Conservation (phyloP, 2,113 vertebrate genomes). For the Cyanoliseus patagonus region DNA sequence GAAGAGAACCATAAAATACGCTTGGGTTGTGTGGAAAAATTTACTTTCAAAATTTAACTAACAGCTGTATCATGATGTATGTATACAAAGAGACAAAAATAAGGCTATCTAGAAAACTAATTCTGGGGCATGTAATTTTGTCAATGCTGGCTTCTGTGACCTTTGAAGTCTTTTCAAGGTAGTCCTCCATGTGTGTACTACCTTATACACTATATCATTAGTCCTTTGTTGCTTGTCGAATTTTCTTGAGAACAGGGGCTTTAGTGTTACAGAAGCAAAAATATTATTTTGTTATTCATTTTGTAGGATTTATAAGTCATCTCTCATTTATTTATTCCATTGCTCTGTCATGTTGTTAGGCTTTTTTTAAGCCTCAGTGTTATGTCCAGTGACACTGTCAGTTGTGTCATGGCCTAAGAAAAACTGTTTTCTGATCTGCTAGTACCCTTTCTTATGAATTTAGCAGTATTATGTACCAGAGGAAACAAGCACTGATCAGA, state of each 20-base stretch:
- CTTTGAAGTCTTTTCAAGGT: neutral
- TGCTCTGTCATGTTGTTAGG: neutral
- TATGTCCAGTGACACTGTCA: conserved; percentile 5
- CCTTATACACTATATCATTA: neutral
- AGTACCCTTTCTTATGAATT: neutral
- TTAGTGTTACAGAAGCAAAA: neutral
- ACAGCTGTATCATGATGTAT: neutral
- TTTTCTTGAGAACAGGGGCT: neutral
- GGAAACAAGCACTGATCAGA: neutral
- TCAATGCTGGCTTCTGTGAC: neutral
- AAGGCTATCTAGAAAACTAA: neutral
- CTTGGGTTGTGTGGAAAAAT: neutral
- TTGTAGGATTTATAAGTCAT: conserved; percentile 26
- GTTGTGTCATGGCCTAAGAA: neutral
- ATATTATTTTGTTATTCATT: neutral
- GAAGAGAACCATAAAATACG: neutral
- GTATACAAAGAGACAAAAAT: neutral
- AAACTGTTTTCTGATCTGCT: conserved; percentile 13
- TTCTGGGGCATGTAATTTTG: neutral
- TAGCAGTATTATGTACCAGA: neutral
- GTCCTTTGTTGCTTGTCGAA: neutral
- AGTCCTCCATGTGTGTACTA: neutral
- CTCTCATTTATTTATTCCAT: conserved; percentile 10
- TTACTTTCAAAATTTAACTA: neutral
- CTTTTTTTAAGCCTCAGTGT: neutral